Conservation (phyloP, 2,888 invertebrate species). For the Ichneumoninae sp. region DNA sequence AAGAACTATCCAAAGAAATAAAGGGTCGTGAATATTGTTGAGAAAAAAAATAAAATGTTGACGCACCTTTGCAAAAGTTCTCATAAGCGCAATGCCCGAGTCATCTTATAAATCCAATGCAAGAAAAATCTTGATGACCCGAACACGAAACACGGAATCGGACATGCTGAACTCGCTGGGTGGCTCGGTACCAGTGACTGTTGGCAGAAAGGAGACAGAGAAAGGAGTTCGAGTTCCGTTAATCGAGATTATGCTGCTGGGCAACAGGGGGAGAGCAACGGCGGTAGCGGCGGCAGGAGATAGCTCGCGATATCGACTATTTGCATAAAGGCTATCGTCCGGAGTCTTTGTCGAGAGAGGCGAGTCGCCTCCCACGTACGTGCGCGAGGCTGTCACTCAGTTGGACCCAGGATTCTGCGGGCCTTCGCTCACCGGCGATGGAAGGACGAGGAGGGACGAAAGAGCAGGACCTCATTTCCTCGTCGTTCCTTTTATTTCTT, state of each 20-base stretch:
- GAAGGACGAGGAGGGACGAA: constrained; percentile 43
- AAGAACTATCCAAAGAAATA: too few relatives aligned
- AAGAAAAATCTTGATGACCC: constrained; percentile 61
- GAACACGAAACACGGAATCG: constrained; percentile 46
- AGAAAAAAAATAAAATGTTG: not conserved
- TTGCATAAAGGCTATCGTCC: constrained; percentile 81
- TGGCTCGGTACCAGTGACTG: constrained; percentile 45
- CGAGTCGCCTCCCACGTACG: constrained; percentile 81
- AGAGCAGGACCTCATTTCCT: constrained; percentile 66
- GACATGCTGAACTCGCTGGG: constrained; percentile 57
- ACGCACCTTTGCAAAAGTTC: not conserved
- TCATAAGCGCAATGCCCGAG: not conserved
- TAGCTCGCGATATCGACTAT: constrained; percentile 73
- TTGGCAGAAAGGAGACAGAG: constrained; percentile 51
- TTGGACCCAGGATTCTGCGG: constrained; percentile 73
- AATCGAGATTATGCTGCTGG: constrained; percentile 64
- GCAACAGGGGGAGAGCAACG: constrained; percentile 38
- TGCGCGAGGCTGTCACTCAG: constrained; percentile 81
- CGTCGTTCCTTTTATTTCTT: constrained; percentile 66
- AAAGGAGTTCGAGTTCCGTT: constrained; percentile 60
- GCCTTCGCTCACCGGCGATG: constrained; percentile 68
- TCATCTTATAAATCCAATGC: constrained; percentile 18
- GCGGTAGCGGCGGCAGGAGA: constrained; percentile 47
- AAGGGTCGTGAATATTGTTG: too few relatives aligned
- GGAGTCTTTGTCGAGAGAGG: constrained; percentile 75